Percentiles rank a stretch among this genome's conserved stretches.
phyloP scores from a whole-genome alignment of 2,888 invertebrate genomes.

The Carcina quercana region DNA sequence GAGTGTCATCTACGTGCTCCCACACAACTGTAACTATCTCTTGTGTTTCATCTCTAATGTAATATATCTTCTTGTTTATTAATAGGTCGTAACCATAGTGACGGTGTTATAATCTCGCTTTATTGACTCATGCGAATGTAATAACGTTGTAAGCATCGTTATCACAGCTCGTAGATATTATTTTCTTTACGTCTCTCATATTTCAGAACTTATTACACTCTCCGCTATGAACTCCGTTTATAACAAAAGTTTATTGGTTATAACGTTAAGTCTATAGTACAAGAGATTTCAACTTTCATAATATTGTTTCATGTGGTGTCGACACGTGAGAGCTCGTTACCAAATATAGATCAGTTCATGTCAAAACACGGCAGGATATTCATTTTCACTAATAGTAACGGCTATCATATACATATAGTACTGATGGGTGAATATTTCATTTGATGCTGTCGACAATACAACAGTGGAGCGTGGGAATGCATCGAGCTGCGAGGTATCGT shows the following conservation, averaged over 20 bases:
- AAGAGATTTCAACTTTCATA: too few species aligned
- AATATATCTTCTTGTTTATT: too few species aligned
- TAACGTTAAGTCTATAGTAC: too few species aligned
- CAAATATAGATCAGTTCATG: too few species aligned
- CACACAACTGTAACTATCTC: too few species aligned
- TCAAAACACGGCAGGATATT: too few species aligned
- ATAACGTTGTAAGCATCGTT: conserved; percentile 25
- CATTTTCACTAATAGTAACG: too few species aligned
- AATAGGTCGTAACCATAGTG: conserved; percentile 17
- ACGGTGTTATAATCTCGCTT: conserved; percentile 24
- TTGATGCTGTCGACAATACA: neutral
- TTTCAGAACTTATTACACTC: conserved; percentile 17
- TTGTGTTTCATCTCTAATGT: too few species aligned
- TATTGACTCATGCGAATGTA: conserved; percentile 33
- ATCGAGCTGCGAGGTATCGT: conserved; percentile 3
- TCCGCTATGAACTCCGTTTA: conserved; percentile 10
- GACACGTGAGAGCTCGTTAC: too few species aligned
- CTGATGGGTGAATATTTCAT: too few species aligned
- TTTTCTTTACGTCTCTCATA: conserved; percentile 19
- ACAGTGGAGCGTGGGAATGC: conserved; percentile 13
- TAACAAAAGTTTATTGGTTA: conserved; percentile 11
- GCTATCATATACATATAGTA: too few species aligned
- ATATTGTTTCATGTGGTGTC: too few species aligned
- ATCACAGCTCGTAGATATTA: conserved; percentile 19
- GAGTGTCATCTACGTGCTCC: conserved; percentile 31